Conservation (phyloP, 1,140 invertebrate species). For the Rhagoletis pomonella region DNA sequence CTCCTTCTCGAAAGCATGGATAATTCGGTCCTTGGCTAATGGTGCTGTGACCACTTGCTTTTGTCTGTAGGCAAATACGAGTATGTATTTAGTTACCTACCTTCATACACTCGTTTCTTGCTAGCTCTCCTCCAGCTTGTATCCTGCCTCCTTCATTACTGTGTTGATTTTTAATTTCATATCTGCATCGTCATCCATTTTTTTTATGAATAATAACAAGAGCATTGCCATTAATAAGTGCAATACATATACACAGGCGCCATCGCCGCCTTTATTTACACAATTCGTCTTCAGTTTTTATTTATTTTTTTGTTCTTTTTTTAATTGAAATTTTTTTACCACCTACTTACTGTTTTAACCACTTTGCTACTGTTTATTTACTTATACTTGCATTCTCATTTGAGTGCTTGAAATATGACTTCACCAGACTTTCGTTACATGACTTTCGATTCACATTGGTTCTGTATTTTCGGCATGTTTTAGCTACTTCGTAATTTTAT, state of each 20-base stretch:
- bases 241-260: neutral
- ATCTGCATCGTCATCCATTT: constrained; percentile 43
- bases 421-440: neutral
- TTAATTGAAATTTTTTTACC: neutral
- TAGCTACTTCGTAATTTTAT: constrained; percentile 27
- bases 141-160: neutral
- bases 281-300: constrained; percentile 1
- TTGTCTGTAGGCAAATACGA: neutral
- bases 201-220: constrained; percentile 20
- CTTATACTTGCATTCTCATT: neutral
- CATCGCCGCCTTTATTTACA: neutral
- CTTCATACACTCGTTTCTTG: no score
- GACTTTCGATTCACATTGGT: neutral
- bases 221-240: neutral
- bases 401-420: neutral
- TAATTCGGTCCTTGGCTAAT: neutral
- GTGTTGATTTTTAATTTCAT: constrained; percentile 54
- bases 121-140: no score
- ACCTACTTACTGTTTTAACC: neutral
- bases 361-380: constrained; percentile 29
- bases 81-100: no score
- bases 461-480: neutral
- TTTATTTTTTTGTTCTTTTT: constrained; percentile 10
- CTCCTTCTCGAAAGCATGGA: no score
- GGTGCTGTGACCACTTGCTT: neutral